Percentiles rank a stretch among this genome's conserved stretches.
phyloP scores from a whole-genome alignment of 1,140 invertebrate species.

The Cydia amplana region DNA sequence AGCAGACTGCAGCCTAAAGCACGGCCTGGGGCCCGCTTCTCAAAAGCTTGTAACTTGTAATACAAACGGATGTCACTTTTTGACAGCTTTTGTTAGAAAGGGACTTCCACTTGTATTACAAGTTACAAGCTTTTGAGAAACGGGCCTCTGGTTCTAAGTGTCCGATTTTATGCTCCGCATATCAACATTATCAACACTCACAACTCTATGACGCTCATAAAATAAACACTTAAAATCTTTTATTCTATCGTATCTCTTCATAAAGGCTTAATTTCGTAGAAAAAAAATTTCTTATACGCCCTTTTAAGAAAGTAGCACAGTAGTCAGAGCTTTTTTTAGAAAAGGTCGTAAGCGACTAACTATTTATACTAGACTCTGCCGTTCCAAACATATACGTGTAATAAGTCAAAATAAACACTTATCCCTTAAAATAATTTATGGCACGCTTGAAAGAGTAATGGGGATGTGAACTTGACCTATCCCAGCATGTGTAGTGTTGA shows the following conservation, averaged over 20 bases:
- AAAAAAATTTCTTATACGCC: neutral
- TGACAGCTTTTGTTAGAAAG: no score
- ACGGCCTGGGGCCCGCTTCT: no score
- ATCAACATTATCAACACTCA: conserved; percentile 8
- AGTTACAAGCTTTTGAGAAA: no score
- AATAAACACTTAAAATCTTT: conserved; percentile 3
- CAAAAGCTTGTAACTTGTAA: no score
- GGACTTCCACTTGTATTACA: no score
- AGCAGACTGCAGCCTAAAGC: no score
- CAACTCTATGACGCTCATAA: neutral
- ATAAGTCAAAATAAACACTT: neutral
- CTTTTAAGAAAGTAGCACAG: neutral
- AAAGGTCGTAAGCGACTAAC: neutral
- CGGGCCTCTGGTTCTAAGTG: neutral
- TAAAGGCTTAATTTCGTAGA: neutral
- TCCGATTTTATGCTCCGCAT: neutral
- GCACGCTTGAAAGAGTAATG: conserved; percentile 18
- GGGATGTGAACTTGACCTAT: conserved; percentile 22
- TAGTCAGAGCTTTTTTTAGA: neutral
- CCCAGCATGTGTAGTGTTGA: conserved; percentile 21
- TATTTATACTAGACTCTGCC: neutral
- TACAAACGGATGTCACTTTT: no score
- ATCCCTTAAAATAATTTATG: conserved; percentile 23
- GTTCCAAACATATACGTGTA: neutral
- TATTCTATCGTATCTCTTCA: neutral